Conservation (phyloP, 2,113 vertebrate species). For the Epinephelus lanceolatus region DNA sequence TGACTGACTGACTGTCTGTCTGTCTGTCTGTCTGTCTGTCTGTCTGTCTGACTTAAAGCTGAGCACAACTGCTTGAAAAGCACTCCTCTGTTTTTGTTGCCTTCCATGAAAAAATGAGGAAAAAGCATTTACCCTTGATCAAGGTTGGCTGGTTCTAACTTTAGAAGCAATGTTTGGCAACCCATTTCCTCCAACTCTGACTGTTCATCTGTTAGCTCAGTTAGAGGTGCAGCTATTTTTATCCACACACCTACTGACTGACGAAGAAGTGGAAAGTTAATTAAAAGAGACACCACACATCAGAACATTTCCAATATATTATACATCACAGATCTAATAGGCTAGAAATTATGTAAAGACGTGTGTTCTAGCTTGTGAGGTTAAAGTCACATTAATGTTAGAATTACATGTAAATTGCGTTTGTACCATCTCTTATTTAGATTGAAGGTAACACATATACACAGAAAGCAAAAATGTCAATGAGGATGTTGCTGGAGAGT, state of each 20-base stretch:
- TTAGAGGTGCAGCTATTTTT: conserved; percentile 78
- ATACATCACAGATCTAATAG: conserved; percentile 41
- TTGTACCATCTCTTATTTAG: not conserved
- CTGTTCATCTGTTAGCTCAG: conserved; percentile 74
- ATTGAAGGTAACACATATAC: not conserved
- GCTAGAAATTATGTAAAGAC: conserved; percentile 4
- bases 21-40: conserved; percentile 34
- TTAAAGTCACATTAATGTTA: not conserved
- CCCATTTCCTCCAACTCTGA: conserved; percentile 65
- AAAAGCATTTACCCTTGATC: conserved; percentile 79
- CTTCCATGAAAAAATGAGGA: conserved; percentile 32
- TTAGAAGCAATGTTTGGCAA: conserved; percentile 76
- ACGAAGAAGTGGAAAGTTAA: conserved; percentile 64
- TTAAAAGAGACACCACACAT: conserved; percentile 65
- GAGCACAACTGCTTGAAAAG: conserved; percentile 64
- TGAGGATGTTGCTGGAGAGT: not conserved
- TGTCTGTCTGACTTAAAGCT: conserved; percentile 52
- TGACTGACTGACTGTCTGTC: conserved; percentile 41
- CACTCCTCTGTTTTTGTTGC: conserved; percentile 59
- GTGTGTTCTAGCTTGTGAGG: not conserved
- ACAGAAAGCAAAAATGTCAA: not conserved
- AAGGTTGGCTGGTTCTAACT: conserved; percentile 82
- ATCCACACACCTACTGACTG: conserved; percentile 69
- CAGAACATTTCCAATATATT: conserved; percentile 38
- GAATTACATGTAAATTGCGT: not conserved